Conservation (phyloP, 2,113 vertebrate species). For the Peromyscus maniculatus region DNA sequence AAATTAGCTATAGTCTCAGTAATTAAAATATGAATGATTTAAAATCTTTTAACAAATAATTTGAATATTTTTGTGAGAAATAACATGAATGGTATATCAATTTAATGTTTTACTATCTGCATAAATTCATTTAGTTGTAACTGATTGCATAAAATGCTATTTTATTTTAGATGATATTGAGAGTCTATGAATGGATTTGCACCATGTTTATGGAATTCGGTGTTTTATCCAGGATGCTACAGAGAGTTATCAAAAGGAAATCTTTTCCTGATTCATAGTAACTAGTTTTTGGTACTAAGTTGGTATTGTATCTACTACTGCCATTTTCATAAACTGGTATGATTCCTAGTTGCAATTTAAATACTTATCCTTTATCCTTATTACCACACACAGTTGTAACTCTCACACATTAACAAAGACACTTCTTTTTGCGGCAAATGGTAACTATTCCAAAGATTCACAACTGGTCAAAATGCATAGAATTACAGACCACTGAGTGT, state of each 20-base stretch:
- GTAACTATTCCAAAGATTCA: not conserved
- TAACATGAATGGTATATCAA: not conserved
- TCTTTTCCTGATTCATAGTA: not conserved
- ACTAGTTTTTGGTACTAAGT: not conserved
- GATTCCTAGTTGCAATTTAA: not conserved
- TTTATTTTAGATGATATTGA: no score
- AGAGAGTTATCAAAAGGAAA: not conserved
- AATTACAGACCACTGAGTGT: not conserved
- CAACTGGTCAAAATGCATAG: not conserved
- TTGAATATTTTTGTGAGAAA: not conserved
- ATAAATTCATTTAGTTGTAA: not conserved
- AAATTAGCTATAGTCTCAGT: not conserved
- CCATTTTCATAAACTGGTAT: not conserved
- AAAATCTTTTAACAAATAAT: not conserved
- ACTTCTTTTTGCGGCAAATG: not conserved
- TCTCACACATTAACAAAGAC: not conserved
- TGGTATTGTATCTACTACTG: not conserved
- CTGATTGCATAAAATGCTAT: not conserved
- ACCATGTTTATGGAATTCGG: not conserved
- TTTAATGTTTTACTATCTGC: not conserved
- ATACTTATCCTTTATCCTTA: not conserved
- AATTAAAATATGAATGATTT: constrained; percentile 37
- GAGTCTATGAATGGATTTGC: not conserved
- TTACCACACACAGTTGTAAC: not conserved
- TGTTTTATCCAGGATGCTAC: not conserved